These are phyloP conservation scores for Clupea harengus DNA, from an alignment of 2,113 vertebrate genomes.

Conservation along the genomic window DNA sequence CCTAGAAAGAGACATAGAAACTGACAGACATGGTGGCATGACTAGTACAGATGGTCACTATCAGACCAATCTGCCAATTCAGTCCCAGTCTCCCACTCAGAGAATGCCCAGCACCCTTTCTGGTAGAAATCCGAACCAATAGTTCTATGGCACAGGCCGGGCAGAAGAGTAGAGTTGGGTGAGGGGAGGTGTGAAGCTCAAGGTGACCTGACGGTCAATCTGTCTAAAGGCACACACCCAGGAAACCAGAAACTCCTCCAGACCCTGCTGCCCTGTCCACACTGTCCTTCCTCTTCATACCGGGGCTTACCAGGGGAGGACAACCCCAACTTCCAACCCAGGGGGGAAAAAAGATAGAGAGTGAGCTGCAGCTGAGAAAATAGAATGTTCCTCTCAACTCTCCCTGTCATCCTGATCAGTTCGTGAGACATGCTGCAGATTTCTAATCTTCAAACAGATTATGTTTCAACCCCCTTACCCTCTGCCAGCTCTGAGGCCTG, in stretches of 20 bases:
- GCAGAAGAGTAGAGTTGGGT: not conserved
- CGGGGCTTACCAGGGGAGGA: not conserved
- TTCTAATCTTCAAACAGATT: constrained; percentile 36
- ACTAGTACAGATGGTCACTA: no score
- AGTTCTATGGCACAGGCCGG: not conserved
- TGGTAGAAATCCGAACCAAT: no score
- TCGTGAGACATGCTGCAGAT: constrained; percentile 16
- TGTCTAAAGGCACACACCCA: not conserved
- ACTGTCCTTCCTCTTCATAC: not conserved
- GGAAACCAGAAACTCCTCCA: not conserved
- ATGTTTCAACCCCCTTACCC: constrained; percentile 25
- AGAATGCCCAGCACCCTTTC: not conserved
- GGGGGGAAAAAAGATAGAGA: not conserved
- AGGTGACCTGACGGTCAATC: not conserved
- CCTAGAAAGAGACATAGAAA: not conserved
- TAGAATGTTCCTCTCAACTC: constrained; percentile 14
- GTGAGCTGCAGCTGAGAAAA: not conserved
- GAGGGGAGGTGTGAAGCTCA: not conserved
- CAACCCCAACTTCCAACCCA: not conserved
- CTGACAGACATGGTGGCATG: no score
- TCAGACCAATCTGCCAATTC: not conserved
- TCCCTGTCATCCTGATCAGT: not conserved
- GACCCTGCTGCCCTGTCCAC: not conserved
- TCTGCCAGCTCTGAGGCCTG: constrained; percentile 13
- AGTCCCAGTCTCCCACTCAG: not conserved